These are phyloP conservation scores for Epistrophe grossulariae DNA, from an alignment of 2,888 invertebrate genomes.

Conservation along the genomic window DNA sequence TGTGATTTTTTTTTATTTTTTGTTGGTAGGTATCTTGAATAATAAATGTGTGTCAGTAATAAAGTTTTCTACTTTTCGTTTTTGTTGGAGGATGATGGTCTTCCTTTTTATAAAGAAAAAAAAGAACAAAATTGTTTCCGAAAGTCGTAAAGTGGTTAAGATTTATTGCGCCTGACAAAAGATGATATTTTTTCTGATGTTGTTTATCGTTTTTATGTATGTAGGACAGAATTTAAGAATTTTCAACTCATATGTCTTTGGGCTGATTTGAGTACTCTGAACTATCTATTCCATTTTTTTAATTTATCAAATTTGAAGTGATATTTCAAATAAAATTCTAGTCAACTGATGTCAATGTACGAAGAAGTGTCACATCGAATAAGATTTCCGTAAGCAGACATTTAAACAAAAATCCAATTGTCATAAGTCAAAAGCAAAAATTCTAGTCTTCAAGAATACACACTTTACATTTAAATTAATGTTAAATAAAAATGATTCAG, in stretches of 20 bases:
- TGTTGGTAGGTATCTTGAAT: not conserved
- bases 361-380: too few species aligned
- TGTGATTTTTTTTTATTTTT: not conserved
- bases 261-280: not conserved
- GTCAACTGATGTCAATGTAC: too few species aligned
- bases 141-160: not conserved
- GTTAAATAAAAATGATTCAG: too few species aligned
- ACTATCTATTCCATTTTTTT: too few species aligned
- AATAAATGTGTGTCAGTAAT: constrained; percentile 27
- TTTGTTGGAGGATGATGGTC: not conserved
- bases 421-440: too few species aligned
- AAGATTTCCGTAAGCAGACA: too few species aligned
- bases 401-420: too few species aligned
- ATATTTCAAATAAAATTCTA: too few species aligned
- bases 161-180: not conserved
- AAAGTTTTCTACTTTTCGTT: not conserved
- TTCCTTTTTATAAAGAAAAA: not conserved
- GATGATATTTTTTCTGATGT: not conserved
- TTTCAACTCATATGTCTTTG: not conserved
- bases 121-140: not conserved
- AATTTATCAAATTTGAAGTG: too few species aligned
- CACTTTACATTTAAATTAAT: too few species aligned
- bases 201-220: not conserved
- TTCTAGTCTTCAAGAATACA: too few species aligned
- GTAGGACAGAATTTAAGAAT: not conserved